Evolutionary conservation across 2,888 invertebrate genomes (phyloP), one percentile per base, ranked within the genome.

Genomic region (Drosophila acutilabella): DNA sequence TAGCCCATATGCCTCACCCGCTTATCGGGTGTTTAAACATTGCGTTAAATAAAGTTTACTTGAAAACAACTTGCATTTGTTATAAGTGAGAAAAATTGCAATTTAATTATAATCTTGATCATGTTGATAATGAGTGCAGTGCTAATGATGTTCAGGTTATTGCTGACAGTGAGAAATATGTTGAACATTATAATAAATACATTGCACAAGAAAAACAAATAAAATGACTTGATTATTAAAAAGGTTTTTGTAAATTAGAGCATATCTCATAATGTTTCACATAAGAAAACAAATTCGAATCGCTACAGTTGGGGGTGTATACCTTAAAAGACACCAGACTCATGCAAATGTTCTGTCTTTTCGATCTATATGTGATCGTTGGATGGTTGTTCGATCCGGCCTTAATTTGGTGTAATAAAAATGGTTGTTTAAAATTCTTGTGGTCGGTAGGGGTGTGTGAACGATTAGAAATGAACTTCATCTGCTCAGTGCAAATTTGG

Each of bases 51-150:
- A 47, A 62, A 57, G 47, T 71, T 75, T 51, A 42, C 42, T 14
- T 23, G 23, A 52, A 58, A 48, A 41, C 69, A 50, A 62, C 41
- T 52, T 53, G 53, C 53, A 42, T 44, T 54, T 57, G 45, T 16
- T 23, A 10, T 36, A 89, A 78, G 89, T 88, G 89, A 87, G 80
- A 89, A 89, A 79, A 89, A 89, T 84, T 89, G 78, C 87, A 80
- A 82, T 89, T 89, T 89, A 89, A 90, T 89, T 84, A 77, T 77
- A 71, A 83, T 76, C 64, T 11, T 41, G n/a, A 65, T 66, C 50
- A 50, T 74, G 38, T 23, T 58, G 2, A 50, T 57, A 30, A 47
- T 18, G 5, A 44, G 41, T 42, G 8, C 8, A 44, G 13, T 16
- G 51, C 66, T 74, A 76, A 79, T 75, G 77, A 64, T 51, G 67